phyloP scores from a whole-genome alignment of 2,113 vertebrate species.

The Hystrix brachyura region DNA sequence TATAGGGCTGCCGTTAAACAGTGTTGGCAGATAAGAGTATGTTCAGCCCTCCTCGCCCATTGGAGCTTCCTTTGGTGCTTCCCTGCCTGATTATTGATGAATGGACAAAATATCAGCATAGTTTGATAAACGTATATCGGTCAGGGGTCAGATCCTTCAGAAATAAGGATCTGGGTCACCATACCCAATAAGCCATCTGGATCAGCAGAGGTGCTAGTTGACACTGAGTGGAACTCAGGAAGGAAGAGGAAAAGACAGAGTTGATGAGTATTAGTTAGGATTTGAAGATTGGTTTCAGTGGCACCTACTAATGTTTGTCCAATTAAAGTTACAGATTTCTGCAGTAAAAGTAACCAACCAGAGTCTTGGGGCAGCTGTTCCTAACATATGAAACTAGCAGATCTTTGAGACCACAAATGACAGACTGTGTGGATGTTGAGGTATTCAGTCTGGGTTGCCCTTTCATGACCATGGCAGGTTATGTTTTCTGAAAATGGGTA shows the following conservation, averaged over 20 bases:
- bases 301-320: not conserved
- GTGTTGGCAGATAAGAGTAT: not conserved
- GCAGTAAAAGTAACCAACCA: not conserved
- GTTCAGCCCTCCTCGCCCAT: not conserved
- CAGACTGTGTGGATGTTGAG: not conserved
- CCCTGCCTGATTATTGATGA: not conserved
- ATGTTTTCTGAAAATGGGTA: not conserved
- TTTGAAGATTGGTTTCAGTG: not conserved
- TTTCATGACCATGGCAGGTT: not conserved
- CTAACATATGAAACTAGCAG: not conserved
- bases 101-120: not conserved
- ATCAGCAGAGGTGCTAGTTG: not conserved
- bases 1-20: not conserved
- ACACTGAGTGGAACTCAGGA: not conserved
- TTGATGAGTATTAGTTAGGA: not conserved
- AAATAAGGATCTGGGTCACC: not conserved
- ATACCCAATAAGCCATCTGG: not conserved
- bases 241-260: not conserved
- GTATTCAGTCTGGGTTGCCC: not conserved
- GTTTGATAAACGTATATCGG: not conserved
- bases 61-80: not conserved
- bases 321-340: not conserved
- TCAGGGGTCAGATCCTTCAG: not conserved
- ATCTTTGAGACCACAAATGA: not conserved
- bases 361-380: not conserved